phyloP scores from a whole-genome alignment of 1,140 invertebrate species.

The Cyclargus thomasi region DNA sequence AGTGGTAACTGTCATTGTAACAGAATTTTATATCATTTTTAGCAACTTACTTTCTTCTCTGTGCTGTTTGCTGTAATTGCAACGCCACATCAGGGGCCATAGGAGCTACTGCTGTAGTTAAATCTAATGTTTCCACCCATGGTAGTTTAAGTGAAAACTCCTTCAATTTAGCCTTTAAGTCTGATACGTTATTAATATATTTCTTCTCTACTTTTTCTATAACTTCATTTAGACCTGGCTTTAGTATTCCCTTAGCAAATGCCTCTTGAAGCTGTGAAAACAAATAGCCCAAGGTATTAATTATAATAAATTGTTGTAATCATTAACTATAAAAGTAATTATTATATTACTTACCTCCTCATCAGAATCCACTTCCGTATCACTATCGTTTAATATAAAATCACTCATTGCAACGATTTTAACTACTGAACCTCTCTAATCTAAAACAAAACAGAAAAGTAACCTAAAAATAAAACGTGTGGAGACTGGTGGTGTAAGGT shows the following conservation, averaged over 20 bases:
- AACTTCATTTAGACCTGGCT: constrained; percentile 87
- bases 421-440: neutral
- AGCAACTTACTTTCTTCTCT: constrained; percentile 78
- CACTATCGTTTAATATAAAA: constrained; percentile 62
- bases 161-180: constrained; percentile 82
- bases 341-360: constrained; percentile 49
- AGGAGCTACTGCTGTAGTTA: constrained; percentile 84
- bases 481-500: too few species aligned
- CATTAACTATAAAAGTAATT: constrained; percentile 16
- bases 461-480: constrained; percentile 22
- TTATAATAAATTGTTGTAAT: neutral
- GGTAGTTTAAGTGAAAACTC: constrained; percentile 83
- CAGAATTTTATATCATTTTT: neutral
- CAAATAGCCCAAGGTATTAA: constrained; percentile 16
- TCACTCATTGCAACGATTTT: constrained; percentile 43
- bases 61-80: constrained; percentile 84
- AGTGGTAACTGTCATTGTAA: too few species aligned
- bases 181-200: constrained; percentile 81
- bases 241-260: constrained; percentile 85
- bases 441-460: constrained; percentile 16
- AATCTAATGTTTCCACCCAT: constrained; percentile 91
- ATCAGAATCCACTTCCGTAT: constrained; percentile 64
- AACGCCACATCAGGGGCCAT: constrained; percentile 87
- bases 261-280: constrained; percentile 85
- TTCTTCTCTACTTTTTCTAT: constrained; percentile 76